Conservation (phyloP, 2,888 invertebrate genomes). For the Amphipyra tragopoginis region DNA sequence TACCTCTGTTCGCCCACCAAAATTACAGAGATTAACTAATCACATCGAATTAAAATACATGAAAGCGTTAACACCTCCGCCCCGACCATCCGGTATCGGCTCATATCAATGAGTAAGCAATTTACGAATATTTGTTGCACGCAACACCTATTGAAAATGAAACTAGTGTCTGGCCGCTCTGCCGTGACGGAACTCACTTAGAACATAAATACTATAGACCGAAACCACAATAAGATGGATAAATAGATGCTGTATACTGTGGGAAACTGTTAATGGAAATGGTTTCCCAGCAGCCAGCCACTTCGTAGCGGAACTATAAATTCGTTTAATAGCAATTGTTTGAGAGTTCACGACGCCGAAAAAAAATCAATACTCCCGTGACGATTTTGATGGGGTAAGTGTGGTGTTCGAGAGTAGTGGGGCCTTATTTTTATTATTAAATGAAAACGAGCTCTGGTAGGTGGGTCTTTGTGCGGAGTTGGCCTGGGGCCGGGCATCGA, state of each 20-base stretch:
- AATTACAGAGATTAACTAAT: conserved; percentile 70
- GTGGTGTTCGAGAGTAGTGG: conserved; percentile 62
- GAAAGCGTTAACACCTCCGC: conserved; percentile 71
- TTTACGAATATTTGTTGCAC: conserved; percentile 68
- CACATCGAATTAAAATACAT: conserved; percentile 68
- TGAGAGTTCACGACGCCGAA: conserved; percentile 41
- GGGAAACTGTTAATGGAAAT: conserved; percentile 71
- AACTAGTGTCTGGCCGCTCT: conserved; percentile 62
- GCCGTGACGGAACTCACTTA: conserved; percentile 76
- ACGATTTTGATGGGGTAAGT: conserved; percentile 56
- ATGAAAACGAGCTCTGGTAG: conserved; percentile 72
- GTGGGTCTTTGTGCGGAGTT: conserved; percentile 75
- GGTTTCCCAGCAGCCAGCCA: conserved; percentile 64
- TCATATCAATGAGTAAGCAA: conserved; percentile 68
- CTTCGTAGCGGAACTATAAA: conserved; percentile 63
- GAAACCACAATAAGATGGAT: conserved; percentile 73
- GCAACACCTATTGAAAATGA: conserved; percentile 69
- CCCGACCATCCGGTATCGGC: conserved; percentile 58
- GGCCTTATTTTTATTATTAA: conserved; percentile 66
- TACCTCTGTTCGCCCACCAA: conserved; percentile 62
- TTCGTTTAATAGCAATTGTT: conserved; percentile 60
- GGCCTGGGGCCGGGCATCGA: conserved; percentile 83
- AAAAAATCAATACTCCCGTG: conserved; percentile 56
- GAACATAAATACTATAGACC: conserved; percentile 65
- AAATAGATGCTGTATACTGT: conserved; percentile 71